Evolutionary conservation across 1,140 invertebrate genomes (phyloP).

Genomic region (Luehdorfia chinensis): DNA sequence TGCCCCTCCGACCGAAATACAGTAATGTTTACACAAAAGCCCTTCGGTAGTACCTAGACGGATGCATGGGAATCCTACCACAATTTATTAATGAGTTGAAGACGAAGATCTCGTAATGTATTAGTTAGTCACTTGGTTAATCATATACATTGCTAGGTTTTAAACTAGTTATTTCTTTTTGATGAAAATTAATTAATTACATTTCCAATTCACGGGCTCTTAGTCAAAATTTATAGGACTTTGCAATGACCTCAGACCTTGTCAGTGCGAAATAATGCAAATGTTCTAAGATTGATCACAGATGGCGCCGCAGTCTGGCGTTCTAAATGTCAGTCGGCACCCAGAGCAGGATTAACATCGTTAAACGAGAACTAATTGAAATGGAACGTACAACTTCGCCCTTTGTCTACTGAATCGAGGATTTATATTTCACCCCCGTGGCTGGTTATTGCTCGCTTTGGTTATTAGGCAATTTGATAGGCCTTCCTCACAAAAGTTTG

Average conservation of each 20-base stretch:
- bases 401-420: background rate
- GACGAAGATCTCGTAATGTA: no score
- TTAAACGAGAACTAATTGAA: slow-evolving; percentile 8
- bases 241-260: background rate
- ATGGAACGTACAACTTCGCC: slow-evolving; percentile 1
- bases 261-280: background rate
- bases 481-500: no score
- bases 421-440: slow-evolving; percentile 1
- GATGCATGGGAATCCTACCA: no score
- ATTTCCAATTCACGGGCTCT: background rate
- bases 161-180: no score
- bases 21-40: no score
- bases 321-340: no score
- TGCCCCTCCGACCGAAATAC: no score
- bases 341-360: background rate
- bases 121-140: no score
- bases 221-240: slow-evolving; percentile 1
- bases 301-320: background rate
- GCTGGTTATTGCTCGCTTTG: background rate
- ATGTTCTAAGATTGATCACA: background rate
- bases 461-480: no score
- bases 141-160: no score
- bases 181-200: slow-evolving; percentile 1
- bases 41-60: no score
- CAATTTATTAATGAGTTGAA: no score